Evolutionary conservation across 2,888 invertebrate species (phyloP), one percentile per base, ranked within the genome.

Genomic region (Acronicta aceris): DNA sequence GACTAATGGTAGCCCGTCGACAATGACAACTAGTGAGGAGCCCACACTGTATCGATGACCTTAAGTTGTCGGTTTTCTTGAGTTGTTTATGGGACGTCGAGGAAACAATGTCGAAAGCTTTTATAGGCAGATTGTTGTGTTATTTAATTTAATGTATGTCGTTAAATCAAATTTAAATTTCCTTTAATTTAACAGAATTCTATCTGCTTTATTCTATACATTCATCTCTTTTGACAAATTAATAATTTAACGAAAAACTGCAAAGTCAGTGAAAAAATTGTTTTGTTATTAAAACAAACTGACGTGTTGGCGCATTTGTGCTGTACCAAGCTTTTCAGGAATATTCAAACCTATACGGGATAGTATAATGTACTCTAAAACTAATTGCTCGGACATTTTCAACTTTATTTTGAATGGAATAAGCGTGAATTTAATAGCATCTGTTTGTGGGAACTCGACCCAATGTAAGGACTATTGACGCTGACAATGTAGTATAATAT

Each of bases 1-100:
- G 79, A 80, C 50, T 74, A 74, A 78, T 79, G 71, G 51, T 48
- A 30, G 25, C 41, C 52, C 33, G 53, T 51, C 47, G 65, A 69
- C 74, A 62, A 47, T 64, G 66, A 69, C 62, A 48, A 57, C 56
- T 57, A 62, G 59, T 48, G 65, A 55, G 38, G 54, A 33, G 16
- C 12, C 45, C 0, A 10, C n/a, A 43, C 38, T 49, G 17, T 53
- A 12, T 51, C 62, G 54, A 48, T 49, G 46, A 46, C 52, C 38
- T 10, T 10, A 0, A 17, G 15, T 16, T 12, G 8, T 21, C 21
- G 13, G 13, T 9, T 33, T 48, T 47, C 27, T 21, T 6, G 7
- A 47, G 16, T 27, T 43, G 25, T 33, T 10, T 21, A 3, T 33
- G 7, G 30, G 5, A 15, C 13, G 45, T 25, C 27, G n/a, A 30